Conservation (phyloP, 2,888 invertebrate genomes). For the Bruchidius siliquastri region DNA sequence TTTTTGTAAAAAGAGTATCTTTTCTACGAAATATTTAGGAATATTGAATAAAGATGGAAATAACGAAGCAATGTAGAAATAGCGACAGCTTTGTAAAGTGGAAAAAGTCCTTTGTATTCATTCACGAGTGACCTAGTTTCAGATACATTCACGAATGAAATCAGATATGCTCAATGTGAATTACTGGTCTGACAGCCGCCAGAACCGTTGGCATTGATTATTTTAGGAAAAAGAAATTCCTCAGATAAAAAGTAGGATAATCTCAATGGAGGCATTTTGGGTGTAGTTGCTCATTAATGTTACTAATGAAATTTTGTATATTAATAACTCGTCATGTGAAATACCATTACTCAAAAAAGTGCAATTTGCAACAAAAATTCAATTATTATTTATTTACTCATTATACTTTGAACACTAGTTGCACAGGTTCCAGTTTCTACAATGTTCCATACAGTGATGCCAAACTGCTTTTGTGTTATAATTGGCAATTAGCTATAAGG, state of each 20-base stretch:
- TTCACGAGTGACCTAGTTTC: slow-evolving; percentile 4
- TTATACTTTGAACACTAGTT: not conserved
- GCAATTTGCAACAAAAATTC: not conserved
- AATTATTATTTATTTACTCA: not conserved
- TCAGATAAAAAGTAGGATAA: not conserved
- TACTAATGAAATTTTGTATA: no score
- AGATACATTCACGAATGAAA: not conserved
- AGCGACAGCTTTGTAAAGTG: not conserved
- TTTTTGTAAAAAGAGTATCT: no score
- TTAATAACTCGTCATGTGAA: not conserved
- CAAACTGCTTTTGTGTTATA: not conserved
- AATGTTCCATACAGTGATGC: not conserved
- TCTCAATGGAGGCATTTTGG: no score
- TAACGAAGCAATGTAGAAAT: not conserved
- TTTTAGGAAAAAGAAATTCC: not conserved
- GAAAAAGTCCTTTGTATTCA: not conserved
- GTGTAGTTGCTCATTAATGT: not conserved
- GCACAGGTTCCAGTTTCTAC: not conserved
- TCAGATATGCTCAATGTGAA: not conserved
- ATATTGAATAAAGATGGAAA: not conserved
- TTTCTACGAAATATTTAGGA: no score
- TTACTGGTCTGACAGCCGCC: not conserved
- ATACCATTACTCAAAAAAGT: not conserved
- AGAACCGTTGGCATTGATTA: not conserved
- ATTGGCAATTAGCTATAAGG: not conserved